phyloP scores from a whole-genome alignment of 2,888 invertebrate species.

The Slavum lentiscoides region DNA sequence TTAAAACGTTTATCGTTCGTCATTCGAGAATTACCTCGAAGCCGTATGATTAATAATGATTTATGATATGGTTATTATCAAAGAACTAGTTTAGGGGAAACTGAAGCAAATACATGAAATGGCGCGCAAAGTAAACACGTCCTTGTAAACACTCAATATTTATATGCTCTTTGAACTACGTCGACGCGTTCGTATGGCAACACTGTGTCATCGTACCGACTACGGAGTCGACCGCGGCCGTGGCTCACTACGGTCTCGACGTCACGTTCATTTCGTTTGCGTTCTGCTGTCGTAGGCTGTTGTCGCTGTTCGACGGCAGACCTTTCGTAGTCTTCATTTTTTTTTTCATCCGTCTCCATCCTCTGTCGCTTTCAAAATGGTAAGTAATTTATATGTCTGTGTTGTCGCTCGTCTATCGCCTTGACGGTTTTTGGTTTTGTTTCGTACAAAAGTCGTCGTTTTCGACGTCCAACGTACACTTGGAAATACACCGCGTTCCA shows the following conservation, averaged over 20 bases:
- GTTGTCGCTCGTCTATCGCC: too few relatives aligned
- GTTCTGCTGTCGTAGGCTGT: neutral
- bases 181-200: neutral
- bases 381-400: neutral
- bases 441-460: neutral
- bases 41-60: too few relatives aligned
- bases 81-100: neutral
- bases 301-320: neutral
- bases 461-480: too few relatives aligned
- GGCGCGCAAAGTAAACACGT: neutral
- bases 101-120: neutral
- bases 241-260: too few relatives aligned
- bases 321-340: too few relatives aligned
- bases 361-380: neutral
- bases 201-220: neutral
- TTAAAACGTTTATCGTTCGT: conserved; percentile 16
- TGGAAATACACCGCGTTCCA: too few relatives aligned
- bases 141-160: neutral
- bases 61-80: neutral
- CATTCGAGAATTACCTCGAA: neutral
- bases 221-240: too few relatives aligned
- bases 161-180: neutral
- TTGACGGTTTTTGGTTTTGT: neutral
- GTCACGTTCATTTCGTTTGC: conserved; percentile 17
- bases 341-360: conserved; percentile 35